These are phyloP conservation scores for Tangara arthus DNA, from an alignment of 2,797 vertebrate species.

Conservation along the genomic window DNA sequence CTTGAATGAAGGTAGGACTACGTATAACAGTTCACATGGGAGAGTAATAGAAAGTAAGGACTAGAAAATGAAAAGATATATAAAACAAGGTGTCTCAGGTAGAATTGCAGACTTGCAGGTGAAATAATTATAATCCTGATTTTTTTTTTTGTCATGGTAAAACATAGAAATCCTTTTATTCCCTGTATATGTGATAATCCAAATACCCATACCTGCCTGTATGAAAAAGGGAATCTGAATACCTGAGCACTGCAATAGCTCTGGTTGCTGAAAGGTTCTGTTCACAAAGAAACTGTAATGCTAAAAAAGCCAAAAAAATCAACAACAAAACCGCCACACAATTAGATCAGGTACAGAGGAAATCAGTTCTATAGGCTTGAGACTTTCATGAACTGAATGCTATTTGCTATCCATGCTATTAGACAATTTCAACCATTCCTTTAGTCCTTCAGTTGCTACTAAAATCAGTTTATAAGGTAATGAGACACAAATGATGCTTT, in stretches of 20 bases:
- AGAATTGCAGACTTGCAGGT: background rate
- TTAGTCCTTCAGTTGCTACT: background rate
- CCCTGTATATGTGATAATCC: background rate
- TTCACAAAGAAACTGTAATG: background rate
- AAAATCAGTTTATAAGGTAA: background rate
- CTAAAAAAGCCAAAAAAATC: background rate
- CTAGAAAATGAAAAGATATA: background rate
- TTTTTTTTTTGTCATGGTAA: background rate
- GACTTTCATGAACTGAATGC: background rate
- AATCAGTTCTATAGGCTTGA: background rate
- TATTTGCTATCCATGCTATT: background rate
- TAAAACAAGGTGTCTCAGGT: background rate
- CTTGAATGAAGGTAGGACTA: background rate
- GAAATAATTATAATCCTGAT: background rate
- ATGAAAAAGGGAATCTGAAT: background rate
- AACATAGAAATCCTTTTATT: background rate
- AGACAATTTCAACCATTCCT: background rate
- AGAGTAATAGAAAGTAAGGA: background rate
- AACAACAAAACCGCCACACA: fast-evolving
- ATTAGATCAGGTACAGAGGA: background rate
- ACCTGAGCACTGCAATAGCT: background rate
- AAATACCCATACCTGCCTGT: background rate
- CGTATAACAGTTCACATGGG: background rate
- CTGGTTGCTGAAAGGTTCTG: background rate
- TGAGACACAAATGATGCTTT: background rate